Evolutionary conservation across 2,113 vertebrate genomes (phyloP).

Genomic region (Ptilorrhoa leucosticta): DNA sequence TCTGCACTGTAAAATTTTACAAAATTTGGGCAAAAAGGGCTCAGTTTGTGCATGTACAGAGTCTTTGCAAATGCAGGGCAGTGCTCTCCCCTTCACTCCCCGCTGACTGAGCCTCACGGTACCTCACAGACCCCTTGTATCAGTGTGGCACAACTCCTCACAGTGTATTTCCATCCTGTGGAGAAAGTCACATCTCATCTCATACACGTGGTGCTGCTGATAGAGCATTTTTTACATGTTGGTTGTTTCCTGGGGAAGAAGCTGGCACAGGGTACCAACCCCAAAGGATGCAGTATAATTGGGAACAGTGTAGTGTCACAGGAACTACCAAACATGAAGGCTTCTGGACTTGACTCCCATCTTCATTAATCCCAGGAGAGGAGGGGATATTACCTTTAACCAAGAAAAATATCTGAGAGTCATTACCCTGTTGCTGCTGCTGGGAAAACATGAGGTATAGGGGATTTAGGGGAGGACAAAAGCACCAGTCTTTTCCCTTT

Average conservation of each 20-base stretch:
- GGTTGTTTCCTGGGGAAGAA: not conserved
- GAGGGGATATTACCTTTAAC: not conserved
- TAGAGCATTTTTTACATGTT: not conserved
- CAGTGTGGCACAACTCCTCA: not conserved
- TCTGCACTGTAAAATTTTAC: not conserved
- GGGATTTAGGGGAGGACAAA: not conserved
- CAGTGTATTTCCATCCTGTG: not conserved
- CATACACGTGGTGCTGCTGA: not conserved
- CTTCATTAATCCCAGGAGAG: not conserved
- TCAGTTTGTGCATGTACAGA: not conserved
- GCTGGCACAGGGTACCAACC: not conserved
- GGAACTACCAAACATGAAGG: not conserved
- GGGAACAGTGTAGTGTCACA: not conserved
- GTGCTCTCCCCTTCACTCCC: not conserved
- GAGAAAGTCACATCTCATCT: not conserved
- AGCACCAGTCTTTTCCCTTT: not conserved
- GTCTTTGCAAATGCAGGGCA: not conserved
- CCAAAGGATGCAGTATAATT: fast-evolving
- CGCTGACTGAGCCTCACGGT: not conserved
- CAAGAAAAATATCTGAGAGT: not conserved
- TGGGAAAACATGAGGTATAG: not conserved
- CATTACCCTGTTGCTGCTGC: not conserved
- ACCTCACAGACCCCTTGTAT: not conserved
- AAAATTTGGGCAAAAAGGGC: not conserved
- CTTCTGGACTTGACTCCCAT: not conserved